A percentile compares a stretch with the other conserved stretches of the same genome.
These are phyloP conservation scores for Morinoia aosen DNA, from an alignment of 2,888 invertebrate genomes.

Conservation along the genomic window DNA sequence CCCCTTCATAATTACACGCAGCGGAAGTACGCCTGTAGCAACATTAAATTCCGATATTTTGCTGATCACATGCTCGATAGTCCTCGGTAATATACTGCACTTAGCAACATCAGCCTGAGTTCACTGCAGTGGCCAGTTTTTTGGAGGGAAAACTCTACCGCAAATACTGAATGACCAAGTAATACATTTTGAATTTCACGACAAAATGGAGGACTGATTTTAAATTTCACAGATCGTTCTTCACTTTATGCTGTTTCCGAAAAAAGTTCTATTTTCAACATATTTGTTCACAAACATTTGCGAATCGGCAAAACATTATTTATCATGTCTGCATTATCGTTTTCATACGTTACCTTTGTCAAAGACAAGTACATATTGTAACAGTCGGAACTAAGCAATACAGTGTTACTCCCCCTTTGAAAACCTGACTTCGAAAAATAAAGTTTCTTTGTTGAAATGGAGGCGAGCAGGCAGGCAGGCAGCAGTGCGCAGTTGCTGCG, in stretches of 20 bases:
- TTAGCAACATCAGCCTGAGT: not conserved
- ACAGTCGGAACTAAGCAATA: not conserved
- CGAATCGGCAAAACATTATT: not conserved
- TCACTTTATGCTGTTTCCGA: not conserved
- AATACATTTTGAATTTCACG: not conserved
- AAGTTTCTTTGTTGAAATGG: not conserved
- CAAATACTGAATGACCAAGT: not conserved
- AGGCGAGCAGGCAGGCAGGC: not conserved
- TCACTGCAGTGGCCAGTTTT: not conserved
- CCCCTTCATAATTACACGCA: conserved; percentile 44
- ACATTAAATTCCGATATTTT: conserved; percentile 46
- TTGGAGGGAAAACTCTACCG: not conserved
- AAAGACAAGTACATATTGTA: not conserved
- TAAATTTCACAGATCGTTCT: not conserved
- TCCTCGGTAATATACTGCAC: not conserved
- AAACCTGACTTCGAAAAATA: not conserved
- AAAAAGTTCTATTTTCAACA: not conserved
- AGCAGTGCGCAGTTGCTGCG: not conserved
- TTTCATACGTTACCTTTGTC: not conserved
- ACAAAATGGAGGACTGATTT: not conserved
- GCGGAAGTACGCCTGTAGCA: conserved; percentile 19
- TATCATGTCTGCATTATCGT: not conserved
- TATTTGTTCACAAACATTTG: not conserved
- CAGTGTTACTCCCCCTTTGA: not conserved
- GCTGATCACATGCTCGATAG: not conserved